Evolutionary conservation across 2,113 vertebrate genomes (phyloP).

Genomic region (Cairina moschata): DNA sequence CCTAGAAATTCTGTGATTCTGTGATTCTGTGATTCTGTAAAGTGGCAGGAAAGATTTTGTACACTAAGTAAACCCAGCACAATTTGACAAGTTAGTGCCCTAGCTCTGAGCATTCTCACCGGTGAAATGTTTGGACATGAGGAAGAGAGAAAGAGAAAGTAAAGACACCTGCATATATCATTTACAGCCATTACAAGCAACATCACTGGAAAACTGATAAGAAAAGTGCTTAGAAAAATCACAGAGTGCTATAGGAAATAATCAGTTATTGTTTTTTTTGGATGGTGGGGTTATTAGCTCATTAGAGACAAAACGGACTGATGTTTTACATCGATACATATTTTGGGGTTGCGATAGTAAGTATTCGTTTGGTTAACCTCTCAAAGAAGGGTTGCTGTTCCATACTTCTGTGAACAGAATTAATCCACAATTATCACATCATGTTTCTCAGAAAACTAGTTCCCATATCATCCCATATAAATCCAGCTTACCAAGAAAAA

Average conservation of each 20-base stretch:
- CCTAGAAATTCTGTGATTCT: too few species aligned
- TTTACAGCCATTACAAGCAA: background rate
- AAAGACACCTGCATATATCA: background rate
- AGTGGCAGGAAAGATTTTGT: background rate
- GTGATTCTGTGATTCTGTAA: background rate
- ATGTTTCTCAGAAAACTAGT: background rate
- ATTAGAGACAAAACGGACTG: background rate
- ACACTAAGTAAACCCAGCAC: background rate
- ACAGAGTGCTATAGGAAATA: background rate
- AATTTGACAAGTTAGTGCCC: background rate
- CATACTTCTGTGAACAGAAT: background rate
- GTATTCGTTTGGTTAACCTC: background rate
- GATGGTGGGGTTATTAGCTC: background rate
- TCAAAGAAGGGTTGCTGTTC: background rate
- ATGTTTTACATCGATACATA: background rate
- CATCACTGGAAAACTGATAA: background rate
- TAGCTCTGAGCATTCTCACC: background rate
- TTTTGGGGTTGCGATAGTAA: background rate
- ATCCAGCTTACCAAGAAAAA: background rate
- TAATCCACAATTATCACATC: background rate
- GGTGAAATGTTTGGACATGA: background rate
- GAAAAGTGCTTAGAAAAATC: background rate
- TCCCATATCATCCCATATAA: background rate
- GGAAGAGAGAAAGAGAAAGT: background rate
- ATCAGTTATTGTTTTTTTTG: background rate